phyloP scores from a whole-genome alignment of 2,888 invertebrate species.

The Clistopyga incitator region DNA sequence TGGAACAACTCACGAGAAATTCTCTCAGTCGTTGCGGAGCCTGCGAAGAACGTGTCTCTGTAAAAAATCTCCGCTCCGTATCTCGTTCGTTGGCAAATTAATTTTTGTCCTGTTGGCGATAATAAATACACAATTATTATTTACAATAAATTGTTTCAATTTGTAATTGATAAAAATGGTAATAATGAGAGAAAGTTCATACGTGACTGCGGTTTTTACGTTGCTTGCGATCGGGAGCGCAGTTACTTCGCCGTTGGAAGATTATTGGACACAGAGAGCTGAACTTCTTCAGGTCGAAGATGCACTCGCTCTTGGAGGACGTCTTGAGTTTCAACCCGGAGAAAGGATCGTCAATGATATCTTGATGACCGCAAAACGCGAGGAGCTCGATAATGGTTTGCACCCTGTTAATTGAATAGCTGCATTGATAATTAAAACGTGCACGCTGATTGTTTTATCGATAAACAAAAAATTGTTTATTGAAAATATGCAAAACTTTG shows the following conservation, averaged over 20 bases:
- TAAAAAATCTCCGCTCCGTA: not conserved
- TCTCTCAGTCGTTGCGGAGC: constrained; percentile 9
- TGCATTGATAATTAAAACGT: not conserved
- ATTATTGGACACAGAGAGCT: constrained; percentile 80
- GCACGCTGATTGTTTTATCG: not conserved
- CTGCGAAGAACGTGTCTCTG: constrained; percentile 7
- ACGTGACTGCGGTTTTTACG: not conserved
- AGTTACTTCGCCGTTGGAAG: not conserved
- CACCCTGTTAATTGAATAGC: constrained; percentile 29
- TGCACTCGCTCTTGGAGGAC: constrained; percentile 85
- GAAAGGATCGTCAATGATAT: constrained; percentile 86
- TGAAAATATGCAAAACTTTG: no score
- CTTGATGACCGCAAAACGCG: constrained; percentile 86
- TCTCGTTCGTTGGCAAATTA: not conserved
- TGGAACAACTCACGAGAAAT: not conserved
- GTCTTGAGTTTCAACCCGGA: constrained; percentile 84
- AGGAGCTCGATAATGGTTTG: constrained; percentile 86
- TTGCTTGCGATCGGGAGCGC: not conserved
- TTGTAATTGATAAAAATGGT: not conserved
- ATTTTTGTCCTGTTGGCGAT: not conserved
- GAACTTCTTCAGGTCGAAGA: constrained; percentile 85
- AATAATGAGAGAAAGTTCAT: not conserved
- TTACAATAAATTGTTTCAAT: not conserved
- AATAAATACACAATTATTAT: not conserved
- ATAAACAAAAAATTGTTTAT: no score